Evolutionary conservation across 37 sponge, comb jelly and placozoan species (phyloP), one percentile per base, ranked within the genome.

Genomic region (Aplysina aerophoba): DNA sequence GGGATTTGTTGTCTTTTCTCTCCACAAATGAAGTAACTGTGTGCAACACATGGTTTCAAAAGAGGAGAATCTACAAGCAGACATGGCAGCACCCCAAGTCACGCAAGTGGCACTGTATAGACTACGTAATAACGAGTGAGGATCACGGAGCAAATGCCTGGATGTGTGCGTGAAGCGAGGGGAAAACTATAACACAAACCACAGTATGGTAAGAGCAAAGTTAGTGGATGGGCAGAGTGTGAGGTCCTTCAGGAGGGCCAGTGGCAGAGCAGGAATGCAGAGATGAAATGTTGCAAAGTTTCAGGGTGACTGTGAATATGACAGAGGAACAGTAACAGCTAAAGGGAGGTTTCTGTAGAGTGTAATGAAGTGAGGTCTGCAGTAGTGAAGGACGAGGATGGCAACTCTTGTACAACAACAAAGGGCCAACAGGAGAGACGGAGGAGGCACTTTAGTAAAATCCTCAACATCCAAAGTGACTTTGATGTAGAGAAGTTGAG

Each of bases 81-180:
- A 41, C 78, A 15, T 75, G 78, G 78, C 78, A 75, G 78, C 78
- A 75, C 44, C 78, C 78, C 69, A 25, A 67, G 27, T 67, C 69
- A 15, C 69, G 27, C 27, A 67, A 67, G 69, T 67, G 69, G 69
- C 78, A 75, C 69, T 67, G 69, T 67, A n/a, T n/a, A n/a, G n/a
- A n/a, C n/a, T n/a, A n/a, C n/a, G n/a, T n/a, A n/a, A n/a, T n/a
- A n/a, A n/a, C n/a, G n/a, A 67, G 69, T 14, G n/a, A n/a, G 69
- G 27, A 22, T 14, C 69, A 67, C n/a, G 22, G 28, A 67, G 69
- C 13, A 67, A 67, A 22, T 67, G 69, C 27, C 27, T 67, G 69
- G 69, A 67, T 67, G 69, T 67, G 69, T 24, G 69, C n/a, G 69
- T 67, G 27, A 67, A 25, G 69, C 69, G 27, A 28, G 69, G 69